Conservation (phyloP, 2,888 invertebrate genomes). For the Aphidius colemani region DNA sequence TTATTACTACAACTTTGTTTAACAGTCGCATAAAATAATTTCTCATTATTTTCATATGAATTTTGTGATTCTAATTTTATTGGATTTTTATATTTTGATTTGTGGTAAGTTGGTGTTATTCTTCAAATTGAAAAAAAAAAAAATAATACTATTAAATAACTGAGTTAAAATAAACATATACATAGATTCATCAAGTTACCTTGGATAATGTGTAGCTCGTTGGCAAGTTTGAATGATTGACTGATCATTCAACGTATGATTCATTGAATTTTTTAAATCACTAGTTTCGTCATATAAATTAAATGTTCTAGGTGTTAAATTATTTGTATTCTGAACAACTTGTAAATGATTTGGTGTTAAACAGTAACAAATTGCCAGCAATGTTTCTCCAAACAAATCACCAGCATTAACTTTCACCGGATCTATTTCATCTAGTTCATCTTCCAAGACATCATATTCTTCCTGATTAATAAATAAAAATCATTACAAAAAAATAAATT, state of each 20-base stretch:
- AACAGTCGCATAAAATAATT: neutral
- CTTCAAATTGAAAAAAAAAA: constrained; percentile 6
- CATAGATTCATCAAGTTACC: neutral
- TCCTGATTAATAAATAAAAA: constrained; percentile 38
- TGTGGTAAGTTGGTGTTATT: constrained; percentile 18
- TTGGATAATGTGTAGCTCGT: constrained; percentile 18
- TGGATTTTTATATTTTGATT: constrained; percentile 16
- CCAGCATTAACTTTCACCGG: constrained; percentile 46
- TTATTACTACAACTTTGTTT: neutral
- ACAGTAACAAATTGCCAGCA: constrained; percentile 47
- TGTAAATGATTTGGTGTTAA: constrained; percentile 24
- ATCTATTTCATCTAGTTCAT: constrained; percentile 52
- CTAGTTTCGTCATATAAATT: constrained; percentile 13
- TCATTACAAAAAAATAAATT: neutral
- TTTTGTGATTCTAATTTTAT: neutral
- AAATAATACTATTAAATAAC: neutral
- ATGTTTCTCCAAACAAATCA: constrained; percentile 50
- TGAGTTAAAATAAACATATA: too few relatives aligned
- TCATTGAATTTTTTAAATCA: constrained; percentile 1
- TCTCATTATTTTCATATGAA: constrained; percentile 1
- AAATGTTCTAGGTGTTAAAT: constrained; percentile 19
- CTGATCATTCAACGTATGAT: neutral
- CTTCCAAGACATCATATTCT: constrained; percentile 49
- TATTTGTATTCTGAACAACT: constrained; percentile 8
- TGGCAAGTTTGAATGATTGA: too few relatives aligned